Evolutionary conservation across 2,797 vertebrate species (phyloP), one percentile per base, ranked within the genome.

Genomic region (Cichlasoma orientale): DNA sequence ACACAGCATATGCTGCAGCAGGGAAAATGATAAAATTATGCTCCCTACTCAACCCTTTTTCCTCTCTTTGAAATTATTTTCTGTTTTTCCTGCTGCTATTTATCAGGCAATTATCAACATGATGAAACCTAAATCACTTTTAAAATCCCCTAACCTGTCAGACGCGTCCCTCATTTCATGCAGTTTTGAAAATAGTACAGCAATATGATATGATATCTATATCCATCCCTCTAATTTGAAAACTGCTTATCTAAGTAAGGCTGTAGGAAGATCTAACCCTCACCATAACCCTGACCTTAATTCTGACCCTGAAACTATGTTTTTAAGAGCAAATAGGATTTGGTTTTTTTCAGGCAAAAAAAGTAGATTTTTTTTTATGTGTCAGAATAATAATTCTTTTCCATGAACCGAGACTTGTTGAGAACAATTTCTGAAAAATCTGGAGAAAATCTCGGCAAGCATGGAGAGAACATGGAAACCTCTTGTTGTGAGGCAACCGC

Each of bases 1-100:
- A 78, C 14, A 19, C 56, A 3, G 29, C 54, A 2, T n/a, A 56
- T 61, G 33, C 29, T 58, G 23, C 75, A 59, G 56, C 16, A 2
- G 31, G 18, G 13, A 55, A 73, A 27, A 25, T 41, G 47, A 75
- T 59, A 2, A 56, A 16, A 55, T 82, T n/a, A 66, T 86, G 76
- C 72, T 77, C 57, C 33, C 52, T 25, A 7, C 23, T 53, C 10
- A 63, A 47, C 82, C 3, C 12, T 54, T 27, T 74, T 66, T 16
- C 27, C 41, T 70, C 19, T 50, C 19, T 66, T 72, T 19, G 4
- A 57, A 44, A 56, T 66, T 5, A 50, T 74, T 77, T 53, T 53
- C 27, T 73, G 52, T 50, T 66, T 16, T 59, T 50, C 16, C 10
- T 79, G 58, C 56, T 36, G 23, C 58, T 69, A 18, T 16, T 66